A percentile compares a stretch with the other conserved stretches of the same genome.
Conservation (phyloP, 1,140 invertebrate genomes). For the Littorina saxatilis region DNA sequence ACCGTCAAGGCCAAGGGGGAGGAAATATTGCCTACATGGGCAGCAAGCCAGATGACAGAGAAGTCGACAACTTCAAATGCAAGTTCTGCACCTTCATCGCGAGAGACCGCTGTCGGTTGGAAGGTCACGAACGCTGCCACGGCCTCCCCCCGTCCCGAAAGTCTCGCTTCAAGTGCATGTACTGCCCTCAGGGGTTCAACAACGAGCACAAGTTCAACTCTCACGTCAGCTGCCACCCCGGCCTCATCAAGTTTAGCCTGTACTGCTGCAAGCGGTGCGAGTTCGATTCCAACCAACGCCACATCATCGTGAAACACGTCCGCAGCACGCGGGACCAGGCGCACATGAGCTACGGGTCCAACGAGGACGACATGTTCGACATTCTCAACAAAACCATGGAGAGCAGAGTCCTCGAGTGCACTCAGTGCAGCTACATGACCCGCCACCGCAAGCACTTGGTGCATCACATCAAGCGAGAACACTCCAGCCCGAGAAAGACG, state of each 20-base stretch:
- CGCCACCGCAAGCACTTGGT: slow-evolving; percentile 54
- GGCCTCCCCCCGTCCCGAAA: slow-evolving; percentile 45
- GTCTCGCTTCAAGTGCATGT: slow-evolving; percentile 53
- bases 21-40: slow-evolving; percentile 24
- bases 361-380: slow-evolving; percentile 47
- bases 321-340: slow-evolving; percentile 38
- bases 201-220: slow-evolving; percentile 47
- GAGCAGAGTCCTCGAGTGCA: slow-evolving; percentile 48
- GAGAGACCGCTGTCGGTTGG: slow-evolving; percentile 42
- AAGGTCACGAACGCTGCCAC: slow-evolving; percentile 48
- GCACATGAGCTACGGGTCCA: slow-evolving; percentile 39
- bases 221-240: slow-evolving; percentile 53
- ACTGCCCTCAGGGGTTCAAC: slow-evolving; percentile 55
- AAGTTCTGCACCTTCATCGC: slow-evolving; percentile 53
- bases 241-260: slow-evolving; percentile 47
- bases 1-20: not conserved
- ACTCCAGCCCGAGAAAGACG: slow-evolving; percentile 38
- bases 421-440: slow-evolving; percentile 51
- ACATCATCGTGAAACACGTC: slow-evolving; percentile 51
- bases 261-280: slow-evolving; percentile 53
- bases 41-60: slow-evolving; percentile 36
- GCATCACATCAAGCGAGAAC: slow-evolving; percentile 48
- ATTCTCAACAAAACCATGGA: slow-evolving; percentile 45
- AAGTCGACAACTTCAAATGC: slow-evolving; percentile 48
- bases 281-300: slow-evolving; percentile 50